phyloP scores from a whole-genome alignment of 1,140 invertebrate genomes.

The Sycophaga agraensis region DNA sequence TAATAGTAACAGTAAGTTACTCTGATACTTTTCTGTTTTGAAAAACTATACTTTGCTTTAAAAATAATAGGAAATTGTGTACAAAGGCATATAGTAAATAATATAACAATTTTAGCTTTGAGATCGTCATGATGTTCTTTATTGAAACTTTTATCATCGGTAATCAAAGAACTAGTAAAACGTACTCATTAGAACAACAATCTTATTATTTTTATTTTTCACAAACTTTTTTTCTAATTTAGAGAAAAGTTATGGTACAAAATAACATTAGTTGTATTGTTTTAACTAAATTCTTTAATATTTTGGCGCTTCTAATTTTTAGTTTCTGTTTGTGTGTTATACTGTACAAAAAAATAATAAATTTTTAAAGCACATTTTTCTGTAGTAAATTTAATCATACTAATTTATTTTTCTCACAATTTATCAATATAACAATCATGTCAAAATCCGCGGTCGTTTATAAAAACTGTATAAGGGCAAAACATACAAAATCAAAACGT shows the following conservation, averaged over 20 bases:
- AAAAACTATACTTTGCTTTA: no score
- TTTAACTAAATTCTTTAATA: background rate
- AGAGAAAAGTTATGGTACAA: conserved; percentile 20
- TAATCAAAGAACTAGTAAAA: background rate
- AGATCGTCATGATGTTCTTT: conserved; percentile 22
- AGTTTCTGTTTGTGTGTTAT: background rate
- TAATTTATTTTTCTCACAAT: no score
- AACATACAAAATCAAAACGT: background rate
- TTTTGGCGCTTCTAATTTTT: background rate
- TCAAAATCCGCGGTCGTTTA: no score
- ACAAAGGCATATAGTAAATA: no score
- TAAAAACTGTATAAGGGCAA: background rate
- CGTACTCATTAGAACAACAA: background rate
- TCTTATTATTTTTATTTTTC: background rate
- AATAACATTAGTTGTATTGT: conserved; percentile 2
- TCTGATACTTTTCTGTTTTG: no score
- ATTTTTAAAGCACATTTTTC: no score
- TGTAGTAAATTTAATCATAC: no score
- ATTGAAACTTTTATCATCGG: conserved; percentile 13
- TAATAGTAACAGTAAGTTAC: no score
- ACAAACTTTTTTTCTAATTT: background rate
- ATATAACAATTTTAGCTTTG: conserved; percentile 5
- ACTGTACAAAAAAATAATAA: no score
- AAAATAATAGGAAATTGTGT: no score
- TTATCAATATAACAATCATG: no score